Base-by-base conservation (phyloP, 2,888 invertebrate species). In the Phania funesta region DNA sequence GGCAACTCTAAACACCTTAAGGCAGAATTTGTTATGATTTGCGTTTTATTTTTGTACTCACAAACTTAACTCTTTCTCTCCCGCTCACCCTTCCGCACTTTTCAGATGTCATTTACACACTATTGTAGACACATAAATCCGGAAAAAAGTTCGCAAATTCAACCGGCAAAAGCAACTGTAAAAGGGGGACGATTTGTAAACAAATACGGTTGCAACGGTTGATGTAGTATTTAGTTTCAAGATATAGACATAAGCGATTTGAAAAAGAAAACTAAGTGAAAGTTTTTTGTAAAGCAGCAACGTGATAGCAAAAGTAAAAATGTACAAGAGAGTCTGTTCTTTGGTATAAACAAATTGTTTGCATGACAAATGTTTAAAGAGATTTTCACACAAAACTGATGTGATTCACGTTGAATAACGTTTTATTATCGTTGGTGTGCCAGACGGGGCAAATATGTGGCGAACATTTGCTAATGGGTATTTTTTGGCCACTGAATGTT, bases 61-160 rank as follows among this genome's bases (percentile, higher is more conserved):
- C 48, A 24, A 52, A 32, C 46, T 46, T 18, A 56, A 32, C 20
- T 50, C 1, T 22, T 24, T 2, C 22, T 64, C 52, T 44, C 18
- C 13, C 13, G n/a, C 4, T 29, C 16, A 44, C 67, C 65, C 26
- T 11, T 11, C 3, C 18, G 6, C 16, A 13, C 7, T 38, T 18
- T 3, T 11, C 8, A 44, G 3, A 7, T 68, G 67, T 58, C 24
- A 46, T n/a, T 44, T 56, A 16, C 41, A 64, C 50, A 18, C 13
- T 41, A 41, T 16, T 46, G 60, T 24, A 54, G 80, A 67, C 60
- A 52, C 52, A 64, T 71, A 80, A 80, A 68, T 65, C 73, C 71
- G 3, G 65, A 46, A 58, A 62, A 62, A 67, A 74, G 52, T 52
- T 67, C 35, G n/a, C 26, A 46, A 56, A 18, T 46, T 48, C 54